These are phyloP conservation scores for Cepaea hortensis DNA, from an alignment of 2,888 invertebrate species.

Conservation along the genomic window DNA sequence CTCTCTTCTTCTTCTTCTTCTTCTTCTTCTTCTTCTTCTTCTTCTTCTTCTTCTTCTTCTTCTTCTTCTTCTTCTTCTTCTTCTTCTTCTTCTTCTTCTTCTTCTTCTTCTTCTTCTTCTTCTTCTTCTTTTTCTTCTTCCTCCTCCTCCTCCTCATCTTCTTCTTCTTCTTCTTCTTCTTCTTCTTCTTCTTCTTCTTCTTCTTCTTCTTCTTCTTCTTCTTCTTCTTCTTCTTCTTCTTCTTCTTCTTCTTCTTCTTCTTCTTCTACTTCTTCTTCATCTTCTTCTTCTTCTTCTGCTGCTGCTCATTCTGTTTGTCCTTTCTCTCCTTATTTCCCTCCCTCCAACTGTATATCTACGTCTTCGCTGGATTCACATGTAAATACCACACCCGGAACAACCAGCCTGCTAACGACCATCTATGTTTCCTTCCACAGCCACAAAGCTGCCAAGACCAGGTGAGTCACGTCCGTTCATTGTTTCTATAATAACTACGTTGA, in stretches of 20 bases:
- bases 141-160: conserved; percentile 48
- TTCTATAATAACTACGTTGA: too few species aligned
- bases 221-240: conserved; percentile 28
- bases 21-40: conserved; percentile 33
- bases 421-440: too few species aligned
- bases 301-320: conserved; percentile 25
- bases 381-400: too few species aligned
- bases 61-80: conserved; percentile 28
- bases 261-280: conserved; percentile 12
- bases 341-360: neutral
- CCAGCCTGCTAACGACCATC: too few species aligned
- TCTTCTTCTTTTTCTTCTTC: conserved; percentile 43
- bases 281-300: conserved; percentile 25
- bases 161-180: conserved; percentile 46
- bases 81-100: neutral
- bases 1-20: conserved; percentile 16
- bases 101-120: neutral
- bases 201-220: conserved; percentile 11
- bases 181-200: conserved; percentile 45
- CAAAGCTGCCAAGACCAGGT: too few species aligned
- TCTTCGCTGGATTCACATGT: too few species aligned
- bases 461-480: too few species aligned
- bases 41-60: conserved; percentile 29
- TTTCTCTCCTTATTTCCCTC: conserved; percentile 31
- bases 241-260: neutral